Conservation (phyloP, 2,888 invertebrate genomes). For the Pherbina coryleti region DNA sequence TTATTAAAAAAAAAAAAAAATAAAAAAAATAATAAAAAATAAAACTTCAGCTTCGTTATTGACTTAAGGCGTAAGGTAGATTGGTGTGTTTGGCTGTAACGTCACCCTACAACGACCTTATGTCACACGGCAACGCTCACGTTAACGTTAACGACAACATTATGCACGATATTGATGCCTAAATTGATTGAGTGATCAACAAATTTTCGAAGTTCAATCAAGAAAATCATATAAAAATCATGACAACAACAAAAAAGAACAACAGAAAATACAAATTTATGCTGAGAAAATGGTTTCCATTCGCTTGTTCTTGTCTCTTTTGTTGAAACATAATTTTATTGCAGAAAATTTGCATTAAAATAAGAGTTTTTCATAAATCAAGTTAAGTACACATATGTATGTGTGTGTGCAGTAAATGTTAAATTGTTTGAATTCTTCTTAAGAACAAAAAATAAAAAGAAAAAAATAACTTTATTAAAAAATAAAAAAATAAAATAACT, state of each 20-base stretch:
- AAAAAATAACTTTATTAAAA: no score
- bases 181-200: conserved; percentile 5
- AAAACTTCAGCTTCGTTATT: background rate
- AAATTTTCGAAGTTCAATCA: background rate
- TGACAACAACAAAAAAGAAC: background rate
- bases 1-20: background rate
- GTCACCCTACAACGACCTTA: background rate
- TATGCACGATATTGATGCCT: background rate
- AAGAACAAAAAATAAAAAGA: no score
- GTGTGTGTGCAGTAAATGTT: no score
- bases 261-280: background rate
- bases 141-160: no score
- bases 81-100: background rate
- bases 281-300: background rate
- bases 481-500: no score
- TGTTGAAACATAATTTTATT: background rate
- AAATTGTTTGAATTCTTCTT: no score
- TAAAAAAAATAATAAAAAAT: background rate
- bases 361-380: no score
- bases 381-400: no score
- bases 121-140: background rate
- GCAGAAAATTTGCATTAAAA: no score
- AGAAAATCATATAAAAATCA: background rate
- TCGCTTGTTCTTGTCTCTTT: background rate
- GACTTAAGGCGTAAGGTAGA: background rate